Evolutionary conservation across 1,140 invertebrate species (phyloP), one percentile per base, ranked within the genome.

Genomic region (Brachionus rotundiformis): DNA sequence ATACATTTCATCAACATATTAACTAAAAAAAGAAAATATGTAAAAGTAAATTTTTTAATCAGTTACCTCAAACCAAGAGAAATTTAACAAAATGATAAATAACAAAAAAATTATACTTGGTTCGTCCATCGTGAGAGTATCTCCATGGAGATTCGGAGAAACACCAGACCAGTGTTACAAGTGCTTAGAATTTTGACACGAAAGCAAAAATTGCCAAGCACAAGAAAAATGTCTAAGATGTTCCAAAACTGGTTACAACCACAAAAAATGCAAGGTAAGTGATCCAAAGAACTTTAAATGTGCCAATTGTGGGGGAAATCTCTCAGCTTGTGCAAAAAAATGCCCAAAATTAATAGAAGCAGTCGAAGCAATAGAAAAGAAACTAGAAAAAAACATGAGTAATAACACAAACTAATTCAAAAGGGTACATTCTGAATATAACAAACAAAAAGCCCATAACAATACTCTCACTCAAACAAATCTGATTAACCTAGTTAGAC

Each of bases 191-290:
- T 65, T 65, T 33, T 27, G 61, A 16, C 61, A 65, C 29, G 27
- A 29, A 65, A 65, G 61, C n/a, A 29, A 65, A 65, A 65, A 33
- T 31, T 65, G 61, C 29, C n/a, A 29, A 16, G 61, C 27, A 33
- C 10, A 65, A 65, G 61, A 65, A 65, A 65, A 65, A 65, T 65
- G 61, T 16, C 31, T 65, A 65, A 65, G 61, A 65, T 65, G 61
- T 33, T 27, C 61, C 61, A 65, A 65, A 65, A 31, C 13, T 29
- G 61, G 61, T 31, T 29, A 65, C 29, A 65, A 33, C 31, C 61
- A 65, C 31, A 65, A 65, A 65, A 65, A 31, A 16, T 65, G 61
- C 29, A 65, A 65, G 31, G 61, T 65, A 65, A 65, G 27, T 31
- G 61, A 65, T 33, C 61, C 61, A 33, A 65, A 65, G 31, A 31